These are phyloP conservation scores for Beris morrisii DNA, from an alignment of 2,888 invertebrate genomes.

Conservation along the genomic window DNA sequence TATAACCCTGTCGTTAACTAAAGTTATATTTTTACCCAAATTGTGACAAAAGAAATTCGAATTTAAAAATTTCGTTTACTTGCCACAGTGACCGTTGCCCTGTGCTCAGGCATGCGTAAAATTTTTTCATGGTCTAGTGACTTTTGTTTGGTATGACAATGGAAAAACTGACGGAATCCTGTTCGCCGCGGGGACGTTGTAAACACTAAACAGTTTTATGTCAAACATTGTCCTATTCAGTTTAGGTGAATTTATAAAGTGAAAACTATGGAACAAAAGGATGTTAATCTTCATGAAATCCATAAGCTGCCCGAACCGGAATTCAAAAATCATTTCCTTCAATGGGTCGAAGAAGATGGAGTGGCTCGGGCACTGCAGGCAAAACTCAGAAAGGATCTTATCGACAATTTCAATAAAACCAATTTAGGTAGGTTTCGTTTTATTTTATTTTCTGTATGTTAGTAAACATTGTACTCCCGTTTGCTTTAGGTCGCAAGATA, in stretches of 20 bases:
- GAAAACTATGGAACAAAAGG: conserved; percentile 15
- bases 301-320: conserved; percentile 50
- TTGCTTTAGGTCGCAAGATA: conserved; percentile 46
- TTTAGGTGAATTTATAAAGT: not conserved
- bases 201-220: conserved; percentile 9
- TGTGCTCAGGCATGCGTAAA: conserved; percentile 25
- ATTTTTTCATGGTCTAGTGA: conserved; percentile 26
- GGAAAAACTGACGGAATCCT: not conserved
- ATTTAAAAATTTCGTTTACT: no score
- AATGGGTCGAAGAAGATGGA: conserved; percentile 53
- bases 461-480: not conserved
- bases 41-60: no score
- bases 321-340: conserved; percentile 50
- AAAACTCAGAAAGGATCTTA: conserved; percentile 51
- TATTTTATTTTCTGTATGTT: conserved; percentile 6
- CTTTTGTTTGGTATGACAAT: conserved; percentile 4
- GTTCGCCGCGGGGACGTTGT: not conserved
- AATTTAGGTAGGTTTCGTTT: conserved; percentile 47
- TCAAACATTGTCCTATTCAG: not conserved
- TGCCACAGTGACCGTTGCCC: conserved; percentile 16
- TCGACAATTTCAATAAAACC: conserved; percentile 51
- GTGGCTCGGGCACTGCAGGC: conserved; percentile 50
- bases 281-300: conserved; percentile 47
- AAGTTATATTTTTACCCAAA: no score
- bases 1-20: no score